These are phyloP conservation scores for Spodoptera picta DNA, from an alignment of 2,888 invertebrate species.

Conservation along the genomic window DNA sequence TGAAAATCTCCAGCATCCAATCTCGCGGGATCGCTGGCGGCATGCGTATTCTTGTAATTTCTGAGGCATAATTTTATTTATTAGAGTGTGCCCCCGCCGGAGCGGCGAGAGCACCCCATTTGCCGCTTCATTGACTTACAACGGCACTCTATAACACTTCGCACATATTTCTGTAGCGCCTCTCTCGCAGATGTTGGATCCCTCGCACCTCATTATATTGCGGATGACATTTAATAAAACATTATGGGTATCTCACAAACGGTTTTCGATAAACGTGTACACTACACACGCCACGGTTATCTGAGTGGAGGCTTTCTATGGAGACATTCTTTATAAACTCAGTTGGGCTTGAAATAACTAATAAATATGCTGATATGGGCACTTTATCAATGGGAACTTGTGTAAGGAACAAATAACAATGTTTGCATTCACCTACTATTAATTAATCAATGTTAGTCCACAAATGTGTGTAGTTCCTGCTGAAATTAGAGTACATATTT, in stretches of 20 bases:
- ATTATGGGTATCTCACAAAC: conserved; percentile 81
- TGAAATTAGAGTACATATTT: conserved; percentile 39
- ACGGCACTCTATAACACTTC: conserved; percentile 88
- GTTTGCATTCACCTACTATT: conserved; percentile 17
- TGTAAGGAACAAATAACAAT: conserved; percentile 24
- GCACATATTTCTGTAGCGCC: conserved; percentile 88
- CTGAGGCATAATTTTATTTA: conserved; percentile 88
- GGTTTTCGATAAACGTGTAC: conserved; percentile 80
- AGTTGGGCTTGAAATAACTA: conserved; percentile 40
- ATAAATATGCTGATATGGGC: conserved; percentile 36
- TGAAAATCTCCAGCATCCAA: conserved; percentile 85
- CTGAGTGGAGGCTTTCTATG: conserved; percentile 34
- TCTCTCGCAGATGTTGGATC: conserved; percentile 80
- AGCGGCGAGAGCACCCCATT: conserved; percentile 86
- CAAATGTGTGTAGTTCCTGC: conserved; percentile 31
- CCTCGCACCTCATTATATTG: conserved; percentile 88
- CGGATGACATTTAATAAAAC: conserved; percentile 88
- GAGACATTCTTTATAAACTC: conserved; percentile 32
- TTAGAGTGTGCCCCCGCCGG: conserved; percentile 84
- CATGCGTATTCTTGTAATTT: conserved; percentile 88
- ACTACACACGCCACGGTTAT: conserved; percentile 58
- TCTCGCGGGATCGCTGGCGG: conserved; percentile 82
- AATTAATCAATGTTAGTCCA: conserved; percentile 35
- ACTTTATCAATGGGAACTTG: conserved; percentile 9
- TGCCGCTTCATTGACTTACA: conserved; percentile 89